Base-by-base conservation (phyloP, 2,797 vertebrate genomes). In the Hypotaenidia philippensis region DNA sequence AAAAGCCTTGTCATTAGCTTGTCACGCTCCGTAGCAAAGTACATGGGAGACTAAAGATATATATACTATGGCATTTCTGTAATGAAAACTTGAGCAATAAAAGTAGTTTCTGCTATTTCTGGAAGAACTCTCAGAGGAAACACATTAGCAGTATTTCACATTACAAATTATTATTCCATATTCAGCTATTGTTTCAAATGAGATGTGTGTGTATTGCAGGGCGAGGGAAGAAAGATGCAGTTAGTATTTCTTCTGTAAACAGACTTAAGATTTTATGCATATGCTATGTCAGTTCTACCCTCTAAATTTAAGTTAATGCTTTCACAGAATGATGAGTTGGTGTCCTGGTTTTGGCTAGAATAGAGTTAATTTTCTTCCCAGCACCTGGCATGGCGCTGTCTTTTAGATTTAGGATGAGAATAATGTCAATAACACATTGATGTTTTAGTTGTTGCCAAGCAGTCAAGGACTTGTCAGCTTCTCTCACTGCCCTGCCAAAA, bases 51-150 rank as follows among this genome's bases (percentile, higher is more conserved):
- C 50, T 41, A 80, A 91, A 95, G 92, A 97, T 97, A 93, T 96
- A 97, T 85, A 76, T 90, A 32, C 77, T 93, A 36, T 94, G 93
- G 75, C 81, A 81, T 94, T 92, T 96, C 85, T 91, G 96, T 97
- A 97, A 97, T 97, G 97, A 96, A 98, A 97, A 84, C 91, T 90
- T 93, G 91, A 96, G 83, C 87, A 93, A 96, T 97, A 97, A 93
- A 96, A 92, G 84, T 87, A 81, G 79, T 91, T 96, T 85, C 89
- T 93, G 77, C 65, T 92, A 9, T 68, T 89, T 92, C 76, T 94
- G 65, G 69, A 78, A 89, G 83, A 75, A 66, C 64, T 94, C 96
- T 94, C 97, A 70, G 56, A 93, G 86, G 92, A 96, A 92, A 61
- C 83, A 60, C 89, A 94, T 97, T 95, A 96, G 81, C 89, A 90